Base-by-base conservation (phyloP, 2,113 vertebrate species). In the Mastomys natalensis region DNA sequence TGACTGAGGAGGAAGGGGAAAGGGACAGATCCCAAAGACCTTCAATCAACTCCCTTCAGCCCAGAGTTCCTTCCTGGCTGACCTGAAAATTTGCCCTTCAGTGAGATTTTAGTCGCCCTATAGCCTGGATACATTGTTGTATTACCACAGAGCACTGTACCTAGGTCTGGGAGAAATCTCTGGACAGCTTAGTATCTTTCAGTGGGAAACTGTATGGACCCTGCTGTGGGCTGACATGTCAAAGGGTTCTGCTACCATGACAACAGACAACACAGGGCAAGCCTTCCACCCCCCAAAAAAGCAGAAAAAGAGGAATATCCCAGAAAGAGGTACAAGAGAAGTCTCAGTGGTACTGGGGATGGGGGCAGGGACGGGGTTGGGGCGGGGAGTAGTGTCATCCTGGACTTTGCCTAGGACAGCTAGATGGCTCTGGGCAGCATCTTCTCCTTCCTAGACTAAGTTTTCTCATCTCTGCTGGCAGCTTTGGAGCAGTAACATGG, bases 201-300 rank as follows among this genome's bases (percentile, higher is more conserved):
- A 51, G 89, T 89, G 64, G 93, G 29, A 84, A 84, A 76, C 0
- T 17, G 91, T 91, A 93, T 51, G 72, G 62, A 97, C 45, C 58
- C 0, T 0, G 70, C 87, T 17, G 19, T 78, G 68, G 93, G 90
- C 66, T 22, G 43, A 76, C 48, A 89, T n/a, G 89, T 81, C 91
- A 94, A 91, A 97, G 87, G 87, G 43, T 82, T 96, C 92, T 91
- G 95, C 58, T 95, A 70, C 96, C 93, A 97, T 87, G 91, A 91
- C 91, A 92, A 97, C 92, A 51, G 93, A 84, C 17, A 86, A 91
- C 68, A 60, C 68, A 55, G 66, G 92, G 72, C 76, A 95, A 91
- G 89, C 31, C 13, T 2, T 5, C 66, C 21, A 55, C 53, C 7
- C 66, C 1, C 10, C 72, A 85, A 96, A 92, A 84, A 93, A 89